Evolutionary conservation across 2,113 vertebrate genomes (phyloP).

Genomic region (Callocephalon fimbriatum): DNA sequence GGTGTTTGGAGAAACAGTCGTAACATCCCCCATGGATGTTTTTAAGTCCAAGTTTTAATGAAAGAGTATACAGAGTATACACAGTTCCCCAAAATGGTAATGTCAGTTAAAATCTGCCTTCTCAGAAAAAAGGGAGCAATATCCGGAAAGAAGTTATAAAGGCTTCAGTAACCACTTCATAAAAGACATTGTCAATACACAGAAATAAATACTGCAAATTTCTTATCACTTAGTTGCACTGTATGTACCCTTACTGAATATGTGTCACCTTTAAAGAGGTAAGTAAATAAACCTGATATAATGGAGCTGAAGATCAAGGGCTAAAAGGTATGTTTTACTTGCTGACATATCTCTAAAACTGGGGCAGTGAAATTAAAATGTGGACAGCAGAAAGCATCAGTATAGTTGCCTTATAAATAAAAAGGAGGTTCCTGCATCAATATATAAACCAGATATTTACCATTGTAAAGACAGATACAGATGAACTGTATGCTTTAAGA

Average conservation of each 20-base stretch:
- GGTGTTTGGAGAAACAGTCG: not conserved
- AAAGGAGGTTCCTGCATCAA: not conserved
- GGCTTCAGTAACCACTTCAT: not conserved
- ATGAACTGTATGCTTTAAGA: not conserved
- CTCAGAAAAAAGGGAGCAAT: not conserved
- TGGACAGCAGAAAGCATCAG: not conserved
- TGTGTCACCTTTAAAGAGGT: not conserved
- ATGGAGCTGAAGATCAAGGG: not conserved
- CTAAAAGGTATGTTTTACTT: not conserved
- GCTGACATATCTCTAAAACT: slow-evolving; percentile 2
- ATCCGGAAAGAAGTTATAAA: not conserved
- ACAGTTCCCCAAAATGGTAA: not conserved
- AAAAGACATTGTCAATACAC: not conserved
- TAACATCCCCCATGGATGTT: not conserved
- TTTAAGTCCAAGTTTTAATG: not conserved
- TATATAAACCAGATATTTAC: not conserved
- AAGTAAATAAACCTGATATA: slow-evolving; percentile 25
- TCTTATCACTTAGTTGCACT: not conserved
- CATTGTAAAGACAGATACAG: not conserved
- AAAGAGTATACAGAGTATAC: not conserved
- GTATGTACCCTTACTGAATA: not conserved
- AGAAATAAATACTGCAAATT: slow-evolving; percentile 16
- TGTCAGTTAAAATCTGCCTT: not conserved
- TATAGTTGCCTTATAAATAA: not conserved
- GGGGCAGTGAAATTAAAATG: not conserved